A percentile compares a stretch with the other conserved stretches of the same genome.
These are phyloP conservation scores for Ambastaia sidthimunki DNA, from an alignment of 2,797 vertebrate species.

Conservation along the genomic window DNA sequence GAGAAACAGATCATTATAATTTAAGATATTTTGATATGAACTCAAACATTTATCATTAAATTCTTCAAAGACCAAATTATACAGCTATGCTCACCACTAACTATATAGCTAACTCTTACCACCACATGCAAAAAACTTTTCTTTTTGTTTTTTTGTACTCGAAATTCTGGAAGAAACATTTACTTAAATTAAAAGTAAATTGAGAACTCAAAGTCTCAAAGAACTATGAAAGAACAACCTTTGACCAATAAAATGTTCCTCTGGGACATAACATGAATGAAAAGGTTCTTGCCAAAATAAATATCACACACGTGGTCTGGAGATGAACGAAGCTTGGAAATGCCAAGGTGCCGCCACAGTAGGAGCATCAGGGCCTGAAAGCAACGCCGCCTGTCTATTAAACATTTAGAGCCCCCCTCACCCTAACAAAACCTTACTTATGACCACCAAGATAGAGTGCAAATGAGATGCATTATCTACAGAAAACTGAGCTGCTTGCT, in stretches of 20 bases:
- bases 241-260: background rate
- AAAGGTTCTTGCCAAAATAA: constrained; percentile 40
- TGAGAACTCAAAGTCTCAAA: background rate
- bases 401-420: constrained; percentile 42
- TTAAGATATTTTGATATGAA: background rate
- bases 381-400: background rate
- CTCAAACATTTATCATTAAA: background rate
- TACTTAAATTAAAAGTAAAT: background rate
- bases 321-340: constrained; percentile 12
- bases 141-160: too few relatives aligned
- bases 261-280: constrained; percentile 31
- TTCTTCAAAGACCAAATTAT: background rate
- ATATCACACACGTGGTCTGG: constrained; percentile 12
- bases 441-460: constrained; percentile 35
- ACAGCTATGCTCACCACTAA: background rate
- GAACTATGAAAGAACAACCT: background rate
- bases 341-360: constrained; percentile 8
- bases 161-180: too few relatives aligned
- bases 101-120: too few relatives aligned
- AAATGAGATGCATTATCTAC: constrained; percentile 50
- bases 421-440: constrained; percentile 47
- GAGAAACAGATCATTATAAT: background rate
- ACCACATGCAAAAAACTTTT: too few relatives aligned
- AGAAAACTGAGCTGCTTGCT: constrained; percentile 38
- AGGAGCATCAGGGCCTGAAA: constrained; percentile 12